phyloP scores from a whole-genome alignment of 2,797 vertebrate species.

The Acanthornis magna region DNA sequence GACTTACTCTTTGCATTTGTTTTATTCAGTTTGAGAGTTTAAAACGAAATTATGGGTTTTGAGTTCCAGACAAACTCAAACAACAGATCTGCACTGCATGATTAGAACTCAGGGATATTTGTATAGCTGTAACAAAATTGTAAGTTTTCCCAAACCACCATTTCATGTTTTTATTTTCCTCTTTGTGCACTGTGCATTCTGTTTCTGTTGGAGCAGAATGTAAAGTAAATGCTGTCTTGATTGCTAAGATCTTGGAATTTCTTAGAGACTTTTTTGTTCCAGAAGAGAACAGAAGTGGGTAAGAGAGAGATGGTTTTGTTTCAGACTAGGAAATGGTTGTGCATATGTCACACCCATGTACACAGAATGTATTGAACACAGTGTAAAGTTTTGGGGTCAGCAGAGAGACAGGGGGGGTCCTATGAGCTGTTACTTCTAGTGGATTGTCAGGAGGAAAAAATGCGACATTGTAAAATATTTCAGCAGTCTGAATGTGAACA shows the following conservation, averaged over 20 bases:
- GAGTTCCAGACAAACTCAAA: not conserved
- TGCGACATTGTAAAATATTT: not conserved
- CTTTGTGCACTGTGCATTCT: not conserved
- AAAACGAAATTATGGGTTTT: not conserved
- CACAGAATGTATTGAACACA: not conserved
- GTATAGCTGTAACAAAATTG: not conserved
- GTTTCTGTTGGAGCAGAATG: not conserved
- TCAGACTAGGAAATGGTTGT: not conserved
- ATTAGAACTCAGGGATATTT: not conserved
- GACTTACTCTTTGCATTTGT: not conserved
- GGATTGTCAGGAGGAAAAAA: not conserved
- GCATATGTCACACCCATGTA: not conserved
- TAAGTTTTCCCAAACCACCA: not conserved
- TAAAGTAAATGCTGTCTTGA: not conserved
- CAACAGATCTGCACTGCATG: not conserved
- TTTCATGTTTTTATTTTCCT: not conserved
- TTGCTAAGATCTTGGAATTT: not conserved
- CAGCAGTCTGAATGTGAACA: not conserved
- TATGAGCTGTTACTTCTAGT: not conserved
- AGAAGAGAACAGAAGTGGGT: not conserved
- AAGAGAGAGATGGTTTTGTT: not conserved
- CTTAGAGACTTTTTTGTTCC: not conserved
- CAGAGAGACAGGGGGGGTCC: not conserved
- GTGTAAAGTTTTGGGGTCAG: accelerated
- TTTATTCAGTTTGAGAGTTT: not conserved